Conservation (phyloP, 2,797 vertebrate species). For the Argyrosomus regius region DNA sequence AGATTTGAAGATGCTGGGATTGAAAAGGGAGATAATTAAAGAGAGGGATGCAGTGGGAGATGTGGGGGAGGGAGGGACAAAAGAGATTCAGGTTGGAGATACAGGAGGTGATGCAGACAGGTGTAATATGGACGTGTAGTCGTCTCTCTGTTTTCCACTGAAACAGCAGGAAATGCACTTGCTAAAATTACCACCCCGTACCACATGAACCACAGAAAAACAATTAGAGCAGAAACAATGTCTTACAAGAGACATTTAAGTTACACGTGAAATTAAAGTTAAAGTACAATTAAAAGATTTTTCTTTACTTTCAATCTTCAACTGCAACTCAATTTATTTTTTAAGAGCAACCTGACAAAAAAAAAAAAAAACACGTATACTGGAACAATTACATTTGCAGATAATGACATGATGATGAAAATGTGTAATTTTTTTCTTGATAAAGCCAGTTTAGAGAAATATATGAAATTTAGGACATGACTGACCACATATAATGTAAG, state of each 20-base stretch:
- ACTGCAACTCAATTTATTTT: background rate
- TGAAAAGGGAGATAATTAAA: slow-evolving; percentile 84
- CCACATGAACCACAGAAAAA: background rate
- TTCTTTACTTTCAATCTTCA: background rate
- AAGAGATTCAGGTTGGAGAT: slow-evolving; percentile 61
- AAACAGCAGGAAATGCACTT: slow-evolving; percentile 8
- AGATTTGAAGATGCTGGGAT: slow-evolving; percentile 81
- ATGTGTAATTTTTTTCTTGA: background rate
- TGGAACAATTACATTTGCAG: background rate
- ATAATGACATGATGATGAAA: background rate
- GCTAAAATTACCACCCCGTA: background rate
- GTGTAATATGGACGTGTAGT: slow-evolving; percentile 39
- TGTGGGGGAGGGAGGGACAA: slow-evolving; percentile 41
- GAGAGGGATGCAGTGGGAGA: slow-evolving; percentile 62
- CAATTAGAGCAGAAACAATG: slow-evolving; percentile 2
- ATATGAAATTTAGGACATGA: background rate
- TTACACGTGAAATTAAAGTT: background rate
- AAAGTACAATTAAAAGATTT: background rate
- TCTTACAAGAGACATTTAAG: background rate
- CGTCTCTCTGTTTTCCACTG: slow-evolving; percentile 18
- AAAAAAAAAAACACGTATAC: background rate
- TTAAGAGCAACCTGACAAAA: slow-evolving; percentile 3
- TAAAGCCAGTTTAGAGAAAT: slow-evolving; percentile 18
- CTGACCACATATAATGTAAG: slow-evolving; percentile 1
- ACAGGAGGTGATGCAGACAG: slow-evolving; percentile 60